phyloP scores from a whole-genome alignment of 1,140 invertebrate genomes.

The Amyelois transitella region DNA sequence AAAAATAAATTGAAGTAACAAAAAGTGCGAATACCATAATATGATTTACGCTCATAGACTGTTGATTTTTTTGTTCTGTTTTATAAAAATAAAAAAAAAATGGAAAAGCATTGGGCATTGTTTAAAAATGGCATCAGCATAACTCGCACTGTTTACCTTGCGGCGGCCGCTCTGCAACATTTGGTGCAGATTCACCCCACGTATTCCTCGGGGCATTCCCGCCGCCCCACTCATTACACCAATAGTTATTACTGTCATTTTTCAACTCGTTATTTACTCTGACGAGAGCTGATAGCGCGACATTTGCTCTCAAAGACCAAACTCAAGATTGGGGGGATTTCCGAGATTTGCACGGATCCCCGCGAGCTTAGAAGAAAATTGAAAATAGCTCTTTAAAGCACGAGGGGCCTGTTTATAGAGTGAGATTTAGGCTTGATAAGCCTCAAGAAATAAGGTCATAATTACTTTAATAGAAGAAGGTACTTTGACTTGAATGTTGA shows the following conservation, averaged over 20 bases:
- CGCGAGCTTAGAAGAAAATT: slow-evolving; percentile 51
- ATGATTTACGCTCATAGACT: too few species aligned
- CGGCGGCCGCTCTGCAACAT: slow-evolving; percentile 49
- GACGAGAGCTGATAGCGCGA: slow-evolving; percentile 65
- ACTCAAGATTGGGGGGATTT: slow-evolving; percentile 61
- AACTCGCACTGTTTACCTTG: slow-evolving; percentile 40
- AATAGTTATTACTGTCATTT: slow-evolving; percentile 73
- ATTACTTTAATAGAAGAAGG: slow-evolving; percentile 9
- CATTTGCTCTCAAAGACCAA: slow-evolving; percentile 57
- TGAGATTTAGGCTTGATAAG: slow-evolving; percentile 17
- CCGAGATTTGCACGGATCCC: slow-evolving; percentile 47
- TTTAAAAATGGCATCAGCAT: not conserved
- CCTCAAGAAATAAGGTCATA: slow-evolving; percentile 10
- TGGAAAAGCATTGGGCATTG: not conserved
- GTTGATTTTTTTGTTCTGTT: slow-evolving; percentile 1
- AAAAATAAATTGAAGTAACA: too few species aligned
- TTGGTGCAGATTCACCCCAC: slow-evolving; percentile 52
- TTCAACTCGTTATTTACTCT: slow-evolving; percentile 74
- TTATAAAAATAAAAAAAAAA: slow-evolving; percentile 2
- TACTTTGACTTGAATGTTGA: not conserved
- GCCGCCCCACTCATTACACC: slow-evolving; percentile 68
- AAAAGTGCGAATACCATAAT: too few species aligned
- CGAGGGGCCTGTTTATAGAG: slow-evolving; percentile 13
- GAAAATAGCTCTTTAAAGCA: slow-evolving; percentile 49
- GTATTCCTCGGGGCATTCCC: slow-evolving; percentile 64